phyloP scores from a whole-genome alignment of 1,140 invertebrate genomes.

The Grapholita molesta region DNA sequence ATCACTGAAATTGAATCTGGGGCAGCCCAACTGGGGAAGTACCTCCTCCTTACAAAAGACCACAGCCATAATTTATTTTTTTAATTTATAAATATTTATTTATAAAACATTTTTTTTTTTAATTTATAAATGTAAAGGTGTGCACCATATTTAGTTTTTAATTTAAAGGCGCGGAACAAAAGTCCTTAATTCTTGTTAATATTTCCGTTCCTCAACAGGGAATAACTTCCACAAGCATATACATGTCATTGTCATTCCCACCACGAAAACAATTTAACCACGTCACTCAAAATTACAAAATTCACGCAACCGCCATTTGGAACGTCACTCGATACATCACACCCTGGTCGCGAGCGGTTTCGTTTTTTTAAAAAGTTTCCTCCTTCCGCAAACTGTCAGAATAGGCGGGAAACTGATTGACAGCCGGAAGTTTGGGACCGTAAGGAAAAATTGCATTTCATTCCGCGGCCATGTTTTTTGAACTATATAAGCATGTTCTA shows the following conservation, averaged over 20 bases:
- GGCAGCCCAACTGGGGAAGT: too few relatives aligned
- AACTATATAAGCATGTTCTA: not conserved
- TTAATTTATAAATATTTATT: too few relatives aligned
- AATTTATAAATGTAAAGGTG: too few relatives aligned
- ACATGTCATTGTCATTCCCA: not conserved
- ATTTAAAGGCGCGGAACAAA: too few relatives aligned
- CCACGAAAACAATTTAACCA: not conserved
- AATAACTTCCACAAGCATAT: not conserved
- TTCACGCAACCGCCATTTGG: not conserved
- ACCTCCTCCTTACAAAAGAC: too few relatives aligned
- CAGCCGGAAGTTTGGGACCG: constrained; percentile 41
- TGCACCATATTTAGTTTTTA: too few relatives aligned
- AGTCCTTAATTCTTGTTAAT: not conserved
- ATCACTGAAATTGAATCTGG: too few relatives aligned
- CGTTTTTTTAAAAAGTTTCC: constrained; percentile 46
- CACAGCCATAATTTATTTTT: too few relatives aligned
- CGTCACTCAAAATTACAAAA: constrained; percentile 1
- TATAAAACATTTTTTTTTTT: too few relatives aligned
- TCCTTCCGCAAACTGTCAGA: constrained; percentile 50
- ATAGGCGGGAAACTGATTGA: constrained; percentile 56
- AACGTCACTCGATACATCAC: constrained; percentile 20
- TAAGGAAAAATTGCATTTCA: constrained; percentile 40
- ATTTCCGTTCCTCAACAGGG: not conserved
- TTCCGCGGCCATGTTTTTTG: constrained; percentile 21
- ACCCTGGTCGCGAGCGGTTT: constrained; percentile 36